Evolutionary conservation across 2,113 vertebrate genomes (phyloP).

Genomic region (Protobothrops mucrosquamatus): DNA sequence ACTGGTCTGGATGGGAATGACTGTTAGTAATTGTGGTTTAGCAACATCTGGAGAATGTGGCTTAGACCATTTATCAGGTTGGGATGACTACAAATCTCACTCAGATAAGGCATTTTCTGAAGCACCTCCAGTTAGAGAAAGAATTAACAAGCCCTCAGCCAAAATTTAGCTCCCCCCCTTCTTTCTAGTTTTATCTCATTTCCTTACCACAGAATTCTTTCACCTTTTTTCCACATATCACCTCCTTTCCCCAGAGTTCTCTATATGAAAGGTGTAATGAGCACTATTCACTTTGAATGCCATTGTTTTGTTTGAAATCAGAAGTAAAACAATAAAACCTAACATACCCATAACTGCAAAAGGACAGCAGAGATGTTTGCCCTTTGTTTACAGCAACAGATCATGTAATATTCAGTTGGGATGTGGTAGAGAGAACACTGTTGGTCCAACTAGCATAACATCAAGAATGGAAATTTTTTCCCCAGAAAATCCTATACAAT

Average conservation of each 20-base stretch:
- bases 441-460: not conserved
- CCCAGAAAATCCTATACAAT: not conserved
- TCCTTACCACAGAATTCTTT: not conserved
- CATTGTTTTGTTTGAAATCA: constrained; percentile 31
- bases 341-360: not conserved
- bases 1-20: no score
- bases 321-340: not conserved
- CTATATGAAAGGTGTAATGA: not conserved
- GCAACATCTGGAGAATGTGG: no score
- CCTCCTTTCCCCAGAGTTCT: no score
- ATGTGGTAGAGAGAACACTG: not conserved
- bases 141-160: no score
- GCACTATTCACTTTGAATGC: constrained; percentile 7
- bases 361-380: not conserved
- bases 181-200: constrained; percentile 23
- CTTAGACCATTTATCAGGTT: no score
- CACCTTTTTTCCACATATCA: fast-evolving
- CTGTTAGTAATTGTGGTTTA: no score
- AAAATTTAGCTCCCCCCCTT: not conserved
- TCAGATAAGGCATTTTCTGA: no score
- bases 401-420: constrained; percentile 4
- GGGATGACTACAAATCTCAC: no score
- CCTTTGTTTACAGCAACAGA: constrained; percentile 25
- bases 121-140: no score
- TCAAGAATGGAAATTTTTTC: not conserved